Base-by-base conservation (phyloP, 1,140 invertebrate species). In the Plodia interpunctella region DNA sequence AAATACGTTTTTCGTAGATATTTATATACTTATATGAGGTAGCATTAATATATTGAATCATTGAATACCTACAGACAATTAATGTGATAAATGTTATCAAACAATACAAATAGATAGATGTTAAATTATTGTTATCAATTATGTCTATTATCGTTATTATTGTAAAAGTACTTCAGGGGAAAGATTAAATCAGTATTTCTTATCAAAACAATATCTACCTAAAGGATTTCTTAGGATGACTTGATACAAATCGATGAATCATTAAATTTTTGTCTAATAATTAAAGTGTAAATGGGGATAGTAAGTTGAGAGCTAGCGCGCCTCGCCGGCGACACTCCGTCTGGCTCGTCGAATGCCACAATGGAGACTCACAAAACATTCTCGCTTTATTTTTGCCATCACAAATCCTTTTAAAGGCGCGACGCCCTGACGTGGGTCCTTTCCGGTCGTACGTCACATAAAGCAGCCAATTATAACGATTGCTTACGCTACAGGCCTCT, bases 91-190 rank as follows among this genome's bases (percentile, higher is more conserved):
- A 70, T 70, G 60, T 84, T 87, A 88, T 87, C 85, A 74, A 87
- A 85, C 78, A 87, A 88, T 87, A 83, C 82, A 76, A 81, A 83
- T 73, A 76, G 76, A 84, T 82, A 80, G 70, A 80, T 67, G 76
- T 78, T 81, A 84, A 83, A 80, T 86, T 81, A 80, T 77, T 78
- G 68, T 73, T 85, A 88, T 87, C 85, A 74, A 65, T 83, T 85
- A 84, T 84, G 78, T 78, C 73, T 84, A 83, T 81, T 83, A 85
- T 86, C 82, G 80, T 78, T 83, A 80, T 80, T 87, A 82, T 83
- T 83, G 74, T 83, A 81, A 75, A 82, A 80, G 80, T 78, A 82
- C 80, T 86, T 83, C 73, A 86, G 54, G 74, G 65, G 66, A 72
- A 71, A 77, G 85, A 88, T 88, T 79, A 69, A 76, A 86, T 84